Evolutionary conservation across 2,797 vertebrate species (phyloP).

Genomic region (Arctocebus calabarensis): DNA sequence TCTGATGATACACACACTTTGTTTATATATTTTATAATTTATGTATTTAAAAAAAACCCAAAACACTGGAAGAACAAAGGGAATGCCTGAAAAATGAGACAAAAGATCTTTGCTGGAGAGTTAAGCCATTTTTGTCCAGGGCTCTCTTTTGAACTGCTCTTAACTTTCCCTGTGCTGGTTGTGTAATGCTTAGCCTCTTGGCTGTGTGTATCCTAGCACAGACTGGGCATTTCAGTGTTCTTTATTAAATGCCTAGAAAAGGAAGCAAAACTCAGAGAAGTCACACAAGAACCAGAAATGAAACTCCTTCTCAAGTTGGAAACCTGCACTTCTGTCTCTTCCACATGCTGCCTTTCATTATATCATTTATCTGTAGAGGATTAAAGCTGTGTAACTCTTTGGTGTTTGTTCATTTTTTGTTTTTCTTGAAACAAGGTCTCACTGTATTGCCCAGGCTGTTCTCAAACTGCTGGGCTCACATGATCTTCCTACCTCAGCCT

Average conservation of each 20-base stretch:
- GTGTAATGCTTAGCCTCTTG: neutral
- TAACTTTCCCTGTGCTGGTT: neutral
- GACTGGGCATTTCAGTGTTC: neutral
- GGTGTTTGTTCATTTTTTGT: neutral
- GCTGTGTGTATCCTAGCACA: neutral
- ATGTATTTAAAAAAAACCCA: neutral
- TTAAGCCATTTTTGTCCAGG: neutral
- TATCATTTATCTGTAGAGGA: neutral
- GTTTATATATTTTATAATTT: constrained; percentile 25
- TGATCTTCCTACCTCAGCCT: neutral
- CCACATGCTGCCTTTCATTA: neutral
- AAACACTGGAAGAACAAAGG: neutral
- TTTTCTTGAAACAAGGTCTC: neutral
- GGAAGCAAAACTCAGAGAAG: neutral
- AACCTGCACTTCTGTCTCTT: constrained; percentile 25
- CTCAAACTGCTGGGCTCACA: neutral
- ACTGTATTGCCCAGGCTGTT: neutral
- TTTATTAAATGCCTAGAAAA: constrained; percentile 44
- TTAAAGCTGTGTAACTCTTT: neutral
- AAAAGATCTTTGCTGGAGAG: neutral
- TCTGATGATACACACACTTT: neutral
- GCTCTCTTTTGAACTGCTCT: neutral
- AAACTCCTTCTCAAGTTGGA: constrained; percentile 42
- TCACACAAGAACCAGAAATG: neutral
- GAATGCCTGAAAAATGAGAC: neutral